Percentiles rank a stretch among this genome's conserved stretches.
Evolutionary conservation across 1,140 invertebrate genomes (phyloP).

Genomic region (Anthonomus grandis): DNA sequence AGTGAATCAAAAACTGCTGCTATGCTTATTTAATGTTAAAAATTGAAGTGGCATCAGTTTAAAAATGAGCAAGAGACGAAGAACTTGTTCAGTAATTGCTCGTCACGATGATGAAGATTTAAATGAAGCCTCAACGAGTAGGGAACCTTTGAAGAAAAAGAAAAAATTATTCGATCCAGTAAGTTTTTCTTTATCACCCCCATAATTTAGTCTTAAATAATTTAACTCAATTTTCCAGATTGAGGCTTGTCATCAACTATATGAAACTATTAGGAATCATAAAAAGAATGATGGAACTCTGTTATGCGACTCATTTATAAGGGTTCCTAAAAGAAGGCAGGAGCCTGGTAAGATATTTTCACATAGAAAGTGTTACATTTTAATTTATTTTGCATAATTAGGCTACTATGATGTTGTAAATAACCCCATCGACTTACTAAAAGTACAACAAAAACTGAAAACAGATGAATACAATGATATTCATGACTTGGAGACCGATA

Average conservation of each 20-base stretch:
- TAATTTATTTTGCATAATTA: constrained; percentile 1
- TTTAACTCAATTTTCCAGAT: constrained; percentile 50
- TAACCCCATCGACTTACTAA: constrained; percentile 89
- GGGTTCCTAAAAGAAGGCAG: constrained; percentile 87
- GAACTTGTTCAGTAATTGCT: constrained; percentile 64
- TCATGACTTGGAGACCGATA: constrained; percentile 81
- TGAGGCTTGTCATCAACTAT: constrained; percentile 88
- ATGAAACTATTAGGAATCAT: constrained; percentile 85
- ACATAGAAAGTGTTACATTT: not conserved
- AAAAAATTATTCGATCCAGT: constrained; percentile 47
- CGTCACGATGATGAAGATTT: constrained; percentile 58
- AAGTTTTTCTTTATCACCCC: constrained; percentile 19
- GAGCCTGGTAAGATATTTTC: constrained; percentile 59
- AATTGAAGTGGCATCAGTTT: too few species aligned
- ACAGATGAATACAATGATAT: constrained; percentile 91
- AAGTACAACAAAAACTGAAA: constrained; percentile 94
- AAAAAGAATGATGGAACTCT: constrained; percentile 90
- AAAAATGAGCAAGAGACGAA: constrained; percentile 47
- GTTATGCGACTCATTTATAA: constrained; percentile 91
- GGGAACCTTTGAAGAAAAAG: constrained; percentile 41
- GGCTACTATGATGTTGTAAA: constrained; percentile 86
- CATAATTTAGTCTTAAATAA: not conserved
- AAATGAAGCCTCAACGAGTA: constrained; percentile 43
- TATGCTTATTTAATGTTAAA: not conserved
- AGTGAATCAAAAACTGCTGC: not conserved